Percentiles rank a stretch among this genome's conserved stretches.
Evolutionary conservation across 2,113 vertebrate species (phyloP).

Genomic region (Rhinogobius similis): DNA sequence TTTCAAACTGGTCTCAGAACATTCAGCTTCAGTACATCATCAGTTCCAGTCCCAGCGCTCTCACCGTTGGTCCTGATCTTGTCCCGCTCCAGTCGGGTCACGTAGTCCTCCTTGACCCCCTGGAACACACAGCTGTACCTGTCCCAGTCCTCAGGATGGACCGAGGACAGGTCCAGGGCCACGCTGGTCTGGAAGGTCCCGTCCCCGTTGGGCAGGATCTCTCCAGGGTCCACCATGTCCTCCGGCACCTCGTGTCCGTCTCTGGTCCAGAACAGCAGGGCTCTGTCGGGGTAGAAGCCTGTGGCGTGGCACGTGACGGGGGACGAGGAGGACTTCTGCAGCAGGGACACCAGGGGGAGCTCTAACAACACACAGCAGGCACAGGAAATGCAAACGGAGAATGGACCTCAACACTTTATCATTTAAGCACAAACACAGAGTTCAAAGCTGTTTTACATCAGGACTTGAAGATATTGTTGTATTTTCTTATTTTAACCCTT

Average conservation of each 20-base stretch:
- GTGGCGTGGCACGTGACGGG: conserved; percentile 8
- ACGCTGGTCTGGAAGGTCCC: neutral
- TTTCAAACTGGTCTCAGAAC: no score
- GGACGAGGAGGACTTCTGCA: conserved; percentile 7
- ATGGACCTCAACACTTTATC: no score
- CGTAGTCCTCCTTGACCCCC: neutral
- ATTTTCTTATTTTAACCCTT: no score
- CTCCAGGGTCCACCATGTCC: neutral
- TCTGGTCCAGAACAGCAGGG: neutral
- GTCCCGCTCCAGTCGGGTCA: neutral
- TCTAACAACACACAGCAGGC: neutral
- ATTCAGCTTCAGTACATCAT: no score
- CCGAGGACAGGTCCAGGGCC: conserved; percentile 1
- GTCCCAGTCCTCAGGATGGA: neutral
- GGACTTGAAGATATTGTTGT: no score
- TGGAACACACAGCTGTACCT: neutral
- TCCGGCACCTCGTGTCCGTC: neutral
- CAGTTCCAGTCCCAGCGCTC: no score
- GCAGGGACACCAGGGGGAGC: conserved; percentile 21
- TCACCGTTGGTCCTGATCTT: neutral
- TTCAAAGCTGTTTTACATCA: no score
- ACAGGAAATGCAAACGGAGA: no score
- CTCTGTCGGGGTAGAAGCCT: conserved; percentile 6
- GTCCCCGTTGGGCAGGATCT: conserved; percentile 1
- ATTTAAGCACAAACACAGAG: no score